A percentile compares a stretch with the other conserved stretches of the same genome.
Evolutionary conservation across 92 coral and sea anemone genomes (phyloP).

Genomic region (Actinernus sp.): DNA sequence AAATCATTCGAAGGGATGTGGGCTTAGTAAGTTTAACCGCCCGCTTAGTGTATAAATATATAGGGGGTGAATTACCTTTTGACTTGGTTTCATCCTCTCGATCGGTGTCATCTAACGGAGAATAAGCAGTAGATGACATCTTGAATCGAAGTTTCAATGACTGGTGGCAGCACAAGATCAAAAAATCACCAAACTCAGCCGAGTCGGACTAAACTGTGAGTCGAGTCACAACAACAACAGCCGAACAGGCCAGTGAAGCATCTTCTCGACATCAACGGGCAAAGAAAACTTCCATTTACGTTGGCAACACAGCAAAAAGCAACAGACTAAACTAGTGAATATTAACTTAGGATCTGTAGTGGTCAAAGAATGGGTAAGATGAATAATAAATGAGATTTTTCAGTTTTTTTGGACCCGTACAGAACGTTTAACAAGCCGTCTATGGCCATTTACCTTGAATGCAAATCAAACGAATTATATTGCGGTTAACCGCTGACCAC

Average conservation of each 20-base stretch:
- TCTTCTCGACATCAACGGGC: no score
- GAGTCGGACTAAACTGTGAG: no score
- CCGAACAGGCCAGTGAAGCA: no score
- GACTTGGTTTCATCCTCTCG: slow-evolving; percentile 59
- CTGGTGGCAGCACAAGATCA: slow-evolving; percentile 50
- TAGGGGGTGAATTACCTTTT: slow-evolving; percentile 46
- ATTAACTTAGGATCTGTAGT: background rate
- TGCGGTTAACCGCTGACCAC: no score
- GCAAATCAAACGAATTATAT: no score
- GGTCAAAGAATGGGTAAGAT: slow-evolving; percentile 6
- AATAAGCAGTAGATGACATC: slow-evolving; percentile 68
- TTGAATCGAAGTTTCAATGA: slow-evolving; percentile 1
- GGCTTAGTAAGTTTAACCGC: no score
- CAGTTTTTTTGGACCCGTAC: slow-evolving; percentile 3
- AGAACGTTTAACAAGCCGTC: background rate
- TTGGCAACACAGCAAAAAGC: background rate
- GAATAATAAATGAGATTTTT: slow-evolving; percentile 56
- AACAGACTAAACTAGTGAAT: background rate
- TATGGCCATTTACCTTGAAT: background rate
- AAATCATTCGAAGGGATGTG: no score
- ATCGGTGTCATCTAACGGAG: slow-evolving; percentile 67
- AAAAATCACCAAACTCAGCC: no score
- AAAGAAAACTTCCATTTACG: no score
- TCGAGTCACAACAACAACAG: slow-evolving; percentile 43
- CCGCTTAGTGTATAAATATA: no score